phyloP scores from a whole-genome alignment of 2,113 vertebrate species.

The Halichoeres trimaculatus region DNA sequence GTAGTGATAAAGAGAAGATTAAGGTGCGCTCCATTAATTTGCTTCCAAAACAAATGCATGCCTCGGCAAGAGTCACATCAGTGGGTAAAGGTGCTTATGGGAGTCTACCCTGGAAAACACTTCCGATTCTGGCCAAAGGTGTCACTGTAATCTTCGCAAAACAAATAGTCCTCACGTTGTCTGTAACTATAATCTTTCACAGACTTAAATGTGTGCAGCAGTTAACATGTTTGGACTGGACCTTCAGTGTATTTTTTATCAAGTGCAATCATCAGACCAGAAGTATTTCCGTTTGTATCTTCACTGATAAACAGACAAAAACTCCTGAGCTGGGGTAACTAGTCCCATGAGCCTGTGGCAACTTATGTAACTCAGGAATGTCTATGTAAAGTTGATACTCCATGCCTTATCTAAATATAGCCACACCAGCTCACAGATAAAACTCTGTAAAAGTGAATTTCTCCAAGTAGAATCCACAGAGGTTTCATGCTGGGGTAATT shows the following conservation, averaged over 20 bases:
- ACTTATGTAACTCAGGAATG: not conserved
- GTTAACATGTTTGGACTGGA: not conserved
- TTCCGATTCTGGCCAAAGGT: no score
- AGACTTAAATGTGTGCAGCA: no score
- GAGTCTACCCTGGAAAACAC: no score
- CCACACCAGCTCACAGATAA: conserved; percentile 1
- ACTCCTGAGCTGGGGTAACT: not conserved
- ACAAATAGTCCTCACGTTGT: no score
- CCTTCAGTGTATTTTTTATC: not conserved
- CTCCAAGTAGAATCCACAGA: conserved; percentile 1
- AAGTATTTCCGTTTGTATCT: not conserved
- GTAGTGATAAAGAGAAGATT: no score
- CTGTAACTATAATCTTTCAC: no score
- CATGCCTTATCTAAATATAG: conserved; percentile 17
- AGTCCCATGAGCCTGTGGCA: not conserved
- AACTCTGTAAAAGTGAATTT: conserved; percentile 5
- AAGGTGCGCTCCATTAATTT: no score
- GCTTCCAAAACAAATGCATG: no score
- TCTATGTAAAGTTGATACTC: not conserved
- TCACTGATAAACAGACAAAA: not conserved
- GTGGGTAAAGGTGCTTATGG: no score
- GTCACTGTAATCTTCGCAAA: no score
- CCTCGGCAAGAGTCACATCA: no score
- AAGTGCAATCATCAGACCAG: not conserved
- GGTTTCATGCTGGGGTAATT: not conserved